Conservation (phyloP, 2,888 invertebrate species). For the Hemicrepidius hirtus region DNA sequence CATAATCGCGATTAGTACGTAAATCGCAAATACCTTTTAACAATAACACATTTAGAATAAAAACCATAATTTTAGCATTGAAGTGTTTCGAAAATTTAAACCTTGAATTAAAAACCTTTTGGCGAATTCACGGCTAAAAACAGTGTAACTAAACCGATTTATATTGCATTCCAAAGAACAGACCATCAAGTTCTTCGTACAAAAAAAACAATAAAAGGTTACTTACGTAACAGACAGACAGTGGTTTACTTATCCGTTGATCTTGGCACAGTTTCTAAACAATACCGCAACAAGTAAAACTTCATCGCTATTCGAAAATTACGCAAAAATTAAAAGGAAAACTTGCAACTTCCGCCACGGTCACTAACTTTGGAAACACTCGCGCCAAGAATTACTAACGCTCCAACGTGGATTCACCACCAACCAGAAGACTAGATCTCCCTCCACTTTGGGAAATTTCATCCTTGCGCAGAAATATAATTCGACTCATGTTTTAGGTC, state of each 20-base stretch:
- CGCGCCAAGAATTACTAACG: constrained; percentile 38
- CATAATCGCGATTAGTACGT: not conserved
- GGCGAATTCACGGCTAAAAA: not conserved
- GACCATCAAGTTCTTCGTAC: constrained; percentile 7
- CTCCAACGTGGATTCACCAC: constrained; percentile 37
- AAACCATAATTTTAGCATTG: too few species aligned
- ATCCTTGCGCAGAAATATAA: constrained; percentile 33
- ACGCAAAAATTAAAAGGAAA: constrained; percentile 1
- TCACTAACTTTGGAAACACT: constrained; percentile 39
- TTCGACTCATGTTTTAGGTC: constrained; percentile 25
- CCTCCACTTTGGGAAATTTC: constrained; percentile 5
- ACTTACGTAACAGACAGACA: constrained; percentile 14
- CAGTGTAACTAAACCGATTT: not conserved
- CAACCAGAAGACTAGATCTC: constrained; percentile 28
- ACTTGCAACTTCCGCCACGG: constrained; percentile 24
- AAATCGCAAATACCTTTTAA: not conserved
- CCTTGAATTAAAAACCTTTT: too few species aligned
- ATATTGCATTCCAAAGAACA: not conserved
- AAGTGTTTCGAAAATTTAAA: too few species aligned
- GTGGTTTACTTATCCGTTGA: constrained; percentile 27
- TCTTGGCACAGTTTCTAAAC: constrained; percentile 32
- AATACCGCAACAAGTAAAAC: constrained; percentile 27
- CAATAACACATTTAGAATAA: too few species aligned
- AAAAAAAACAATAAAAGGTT: not conserved
- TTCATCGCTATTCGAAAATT: constrained; percentile 19